phyloP scores from a whole-genome alignment of 2,888 invertebrate genomes.

The Diachrysia chrysitis region DNA sequence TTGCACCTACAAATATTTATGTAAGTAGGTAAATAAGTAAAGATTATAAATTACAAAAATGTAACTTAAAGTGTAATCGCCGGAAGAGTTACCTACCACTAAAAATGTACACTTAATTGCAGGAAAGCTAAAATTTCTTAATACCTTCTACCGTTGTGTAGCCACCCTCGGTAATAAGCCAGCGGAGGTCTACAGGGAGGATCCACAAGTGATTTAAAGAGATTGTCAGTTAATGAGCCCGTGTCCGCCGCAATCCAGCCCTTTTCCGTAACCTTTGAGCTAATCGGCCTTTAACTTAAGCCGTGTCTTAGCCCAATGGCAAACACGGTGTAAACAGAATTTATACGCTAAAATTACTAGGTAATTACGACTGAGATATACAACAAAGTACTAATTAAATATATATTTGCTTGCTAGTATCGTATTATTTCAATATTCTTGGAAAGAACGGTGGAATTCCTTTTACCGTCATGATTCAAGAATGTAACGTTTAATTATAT shows the following conservation, averaged over 20 bases:
- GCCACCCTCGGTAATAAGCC: constrained; percentile 82
- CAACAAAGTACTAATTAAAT: background rate
- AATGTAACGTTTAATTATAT: constrained; percentile 27
- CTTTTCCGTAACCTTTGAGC: constrained; percentile 73
- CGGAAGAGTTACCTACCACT: constrained; percentile 13
- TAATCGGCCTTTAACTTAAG: constrained; percentile 66
- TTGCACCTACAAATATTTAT: too few species aligned
- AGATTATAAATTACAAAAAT: background rate
- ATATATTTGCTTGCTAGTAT: background rate
- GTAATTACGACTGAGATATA: background rate
- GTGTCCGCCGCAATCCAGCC: constrained; percentile 82
- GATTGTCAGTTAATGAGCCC: constrained; percentile 85
- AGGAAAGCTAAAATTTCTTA: constrained; percentile 78
- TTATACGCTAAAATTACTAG: constrained; percentile 36
- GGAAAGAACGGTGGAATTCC: constrained; percentile 21
- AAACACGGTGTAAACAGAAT: constrained; percentile 35
- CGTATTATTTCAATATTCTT: constrained; percentile 31
- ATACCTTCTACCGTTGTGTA: constrained; percentile 69
- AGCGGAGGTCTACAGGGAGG: constrained; percentile 74
- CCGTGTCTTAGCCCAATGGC: constrained; percentile 47
- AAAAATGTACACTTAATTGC: constrained; percentile 25
- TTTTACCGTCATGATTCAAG: constrained; percentile 20
- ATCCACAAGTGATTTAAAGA: constrained; percentile 87
- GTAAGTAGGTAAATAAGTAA: too few species aligned
- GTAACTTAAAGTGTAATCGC: background rate